Percentiles rank a stretch among this genome's conserved stretches.
These are phyloP conservation scores for Phortica magna DNA, from an alignment of 2,888 invertebrate species.

Conservation along the genomic window DNA sequence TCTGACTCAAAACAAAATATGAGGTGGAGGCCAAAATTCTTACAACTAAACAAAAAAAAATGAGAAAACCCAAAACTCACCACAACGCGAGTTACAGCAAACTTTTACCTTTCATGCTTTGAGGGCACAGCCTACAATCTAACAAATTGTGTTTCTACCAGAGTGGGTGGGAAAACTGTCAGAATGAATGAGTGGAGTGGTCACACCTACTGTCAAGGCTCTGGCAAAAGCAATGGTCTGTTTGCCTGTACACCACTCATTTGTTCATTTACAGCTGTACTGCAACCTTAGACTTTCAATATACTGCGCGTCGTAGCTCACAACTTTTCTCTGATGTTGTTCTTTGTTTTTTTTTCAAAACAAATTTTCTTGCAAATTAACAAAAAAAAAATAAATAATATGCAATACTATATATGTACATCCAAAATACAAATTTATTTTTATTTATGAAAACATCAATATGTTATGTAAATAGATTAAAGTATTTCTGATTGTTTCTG, in stretches of 20 bases:
- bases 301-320: no score
- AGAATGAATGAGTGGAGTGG: constrained; percentile 76
- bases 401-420: no score
- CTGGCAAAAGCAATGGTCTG: constrained; percentile 56
- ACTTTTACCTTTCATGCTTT: constrained; percentile 71
- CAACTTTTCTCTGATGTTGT: no score
- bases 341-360: no score
- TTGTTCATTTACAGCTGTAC: constrained; percentile 12
- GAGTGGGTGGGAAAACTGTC: constrained; percentile 75
- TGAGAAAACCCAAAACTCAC: not conserved
- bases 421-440: no score
- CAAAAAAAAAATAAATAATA: no score
- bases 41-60: not conserved
- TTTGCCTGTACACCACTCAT: not conserved
- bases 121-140: constrained; percentile 74
- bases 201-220: constrained; percentile 73
- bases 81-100: not conserved
- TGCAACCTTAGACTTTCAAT: not conserved
- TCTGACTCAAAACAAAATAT: not conserved
- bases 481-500: no score
- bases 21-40: not conserved
- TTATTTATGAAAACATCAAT: no score
- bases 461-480: no score
- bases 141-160: constrained; percentile 72
- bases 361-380: no score